phyloP scores from a whole-genome alignment of 1,140 invertebrate genomes.

The Drosophila eugracilis region DNA sequence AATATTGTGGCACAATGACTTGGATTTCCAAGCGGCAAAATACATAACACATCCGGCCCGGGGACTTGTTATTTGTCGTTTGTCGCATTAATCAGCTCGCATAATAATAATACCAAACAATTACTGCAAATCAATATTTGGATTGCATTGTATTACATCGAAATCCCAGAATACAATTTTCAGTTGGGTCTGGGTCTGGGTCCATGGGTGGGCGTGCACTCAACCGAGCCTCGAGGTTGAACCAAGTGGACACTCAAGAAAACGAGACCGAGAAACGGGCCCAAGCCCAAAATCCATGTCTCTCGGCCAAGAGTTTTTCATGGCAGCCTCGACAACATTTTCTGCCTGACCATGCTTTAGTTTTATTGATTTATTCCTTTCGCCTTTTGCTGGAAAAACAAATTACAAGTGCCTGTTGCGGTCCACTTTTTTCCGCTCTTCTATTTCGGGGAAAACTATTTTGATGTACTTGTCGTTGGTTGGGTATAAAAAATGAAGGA shows the following conservation, averaged over 20 bases:
- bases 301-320: conserved; percentile 7
- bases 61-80: conserved; percentile 27
- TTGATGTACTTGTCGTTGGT: conserved; percentile 10
- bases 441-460: conserved; percentile 43
- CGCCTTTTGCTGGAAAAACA: conserved; percentile 21
- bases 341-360: conserved; percentile 62
- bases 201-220: conserved; percentile 13
- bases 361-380: conserved; percentile 67
- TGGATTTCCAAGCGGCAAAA: conserved; percentile 8
- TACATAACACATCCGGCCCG: conserved; percentile 25
- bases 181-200: neutral
- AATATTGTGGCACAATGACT: conserved; percentile 57
- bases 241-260: conserved; percentile 52
- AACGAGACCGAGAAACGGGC: conserved; percentile 25
- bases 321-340: conserved; percentile 44
- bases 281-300: conserved; percentile 3
- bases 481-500: neutral
- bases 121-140: conserved; percentile 73
- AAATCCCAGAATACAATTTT: conserved; percentile 42
- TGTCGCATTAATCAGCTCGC: conserved; percentile 53
- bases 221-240: conserved; percentile 26
- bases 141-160: conserved; percentile 50
- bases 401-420: conserved; percentile 45
- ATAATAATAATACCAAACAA: conserved; percentile 45
- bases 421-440: conserved; percentile 26